Evolutionary conservation across 2,888 invertebrate species (phyloP), one percentile per base, ranked within the genome.

Genomic region (Plutella xylostella): DNA sequence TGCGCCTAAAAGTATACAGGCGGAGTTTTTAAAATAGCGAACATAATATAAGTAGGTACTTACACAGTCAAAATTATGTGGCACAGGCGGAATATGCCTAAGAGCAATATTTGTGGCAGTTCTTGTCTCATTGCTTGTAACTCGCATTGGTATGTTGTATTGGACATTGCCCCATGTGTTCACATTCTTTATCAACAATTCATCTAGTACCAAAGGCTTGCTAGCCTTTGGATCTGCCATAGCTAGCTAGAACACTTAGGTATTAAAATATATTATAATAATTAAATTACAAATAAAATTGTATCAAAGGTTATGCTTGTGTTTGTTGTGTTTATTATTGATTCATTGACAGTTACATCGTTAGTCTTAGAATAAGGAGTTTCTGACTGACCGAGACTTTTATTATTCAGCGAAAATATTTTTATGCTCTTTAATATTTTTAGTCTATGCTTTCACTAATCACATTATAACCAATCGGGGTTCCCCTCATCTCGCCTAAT

Each of bases 161-260:
- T 83, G 75, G 9, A 85, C 78, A 43, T 82, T 82, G 0, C 83
- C 84, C 83, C 82, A 84, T 1, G 71, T 72, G 50, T 82, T 85
- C 12, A 83, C 68, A 55, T 82, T 83, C 41, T 74, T 61, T 41
- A 83, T 65, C 11, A 82, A 51, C 18, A 82, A 53, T 0, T 78
- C 69, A 48, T 82, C 65, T 6, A 80, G 52, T 12, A 58, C 58
- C 2, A 71, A 45, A 0, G 72, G 73, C 43, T 72, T 68, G 33
- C 37, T 19, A 6, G 18, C 19, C 37, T 20, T 18, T 9, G 19
- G 41, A 52, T 55, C 15, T n/a, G 37, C 17, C 50, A 48, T 4
- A 60, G 48, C 46, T 63, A 33, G 33, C 33, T 33, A n/a, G 14
- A 33, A 33, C n/a, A n/a, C 14, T 33, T 14, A 33, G 7, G 28